Evolutionary conservation across 2,113 vertebrate genomes (phyloP).

Genomic region (Lepus timidus): DNA sequence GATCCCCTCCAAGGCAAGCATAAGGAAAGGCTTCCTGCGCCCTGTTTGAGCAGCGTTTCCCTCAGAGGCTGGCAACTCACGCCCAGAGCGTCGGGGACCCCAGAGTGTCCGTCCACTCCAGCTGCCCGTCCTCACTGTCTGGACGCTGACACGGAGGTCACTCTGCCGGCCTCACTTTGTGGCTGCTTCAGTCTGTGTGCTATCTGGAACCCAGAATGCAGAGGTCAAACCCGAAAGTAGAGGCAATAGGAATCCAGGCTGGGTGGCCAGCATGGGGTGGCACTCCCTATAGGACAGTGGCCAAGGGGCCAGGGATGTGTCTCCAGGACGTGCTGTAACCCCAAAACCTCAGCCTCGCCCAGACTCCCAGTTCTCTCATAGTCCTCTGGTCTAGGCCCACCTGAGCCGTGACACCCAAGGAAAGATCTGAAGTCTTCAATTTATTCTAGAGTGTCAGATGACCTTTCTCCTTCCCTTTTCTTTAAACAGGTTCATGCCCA

Average conservation of each 20-base stretch:
- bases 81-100: accelerated
- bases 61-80: neutral
- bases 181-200: neutral
- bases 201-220: neutral
- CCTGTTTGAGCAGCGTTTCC: neutral
- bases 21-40: neutral
- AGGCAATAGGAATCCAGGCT: neutral
- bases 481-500: neutral
- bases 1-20: neutral
- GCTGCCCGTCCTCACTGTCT: neutral
- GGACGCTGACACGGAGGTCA: neutral
- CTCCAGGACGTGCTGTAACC: too few relatives aligned
- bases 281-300: neutral
- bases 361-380: neutral
- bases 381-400: neutral
- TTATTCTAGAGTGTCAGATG: neutral
- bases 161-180: neutral
- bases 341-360: neutral
- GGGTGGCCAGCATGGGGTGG: neutral
- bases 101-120: neutral
- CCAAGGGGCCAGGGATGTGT: neutral
- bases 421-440: neutral
- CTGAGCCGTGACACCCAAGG: neutral
- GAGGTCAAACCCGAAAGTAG: neutral
- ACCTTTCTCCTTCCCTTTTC: neutral